A percentile compares a stretch with the other conserved stretches of the same genome.
phyloP scores from a whole-genome alignment of 2,797 vertebrate species.

The Premnoplex brunnescens region DNA sequence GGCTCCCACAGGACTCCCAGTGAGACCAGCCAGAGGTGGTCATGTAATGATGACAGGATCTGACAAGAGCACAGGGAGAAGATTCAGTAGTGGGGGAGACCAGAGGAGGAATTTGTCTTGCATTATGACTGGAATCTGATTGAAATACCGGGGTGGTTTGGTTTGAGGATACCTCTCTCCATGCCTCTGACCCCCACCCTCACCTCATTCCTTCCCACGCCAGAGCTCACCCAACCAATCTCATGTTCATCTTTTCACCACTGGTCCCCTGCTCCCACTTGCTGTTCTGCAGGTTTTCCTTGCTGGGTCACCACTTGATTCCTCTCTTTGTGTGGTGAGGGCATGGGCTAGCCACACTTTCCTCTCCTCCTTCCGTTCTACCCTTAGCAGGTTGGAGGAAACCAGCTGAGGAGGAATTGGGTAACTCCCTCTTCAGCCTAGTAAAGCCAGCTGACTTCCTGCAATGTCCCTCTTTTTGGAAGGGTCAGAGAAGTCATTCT shows the following conservation, averaged over 20 bases:
- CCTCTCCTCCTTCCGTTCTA: not conserved
- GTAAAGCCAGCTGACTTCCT: not conserved
- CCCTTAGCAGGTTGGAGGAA: not conserved
- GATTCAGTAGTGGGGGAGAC: not conserved
- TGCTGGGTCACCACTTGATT: not conserved
- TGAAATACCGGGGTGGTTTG: not conserved
- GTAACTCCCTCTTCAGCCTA: not conserved
- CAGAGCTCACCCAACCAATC: not conserved
- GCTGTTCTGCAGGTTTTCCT: not conserved
- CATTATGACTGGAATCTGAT: not conserved
- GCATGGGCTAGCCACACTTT: not conserved
- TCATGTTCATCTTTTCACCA: not conserved
- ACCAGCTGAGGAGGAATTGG: not conserved
- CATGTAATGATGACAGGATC: not conserved
- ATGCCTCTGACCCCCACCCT: not conserved
- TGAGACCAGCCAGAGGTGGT: not conserved
- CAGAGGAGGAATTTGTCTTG: not conserved
- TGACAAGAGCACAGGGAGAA: not conserved
- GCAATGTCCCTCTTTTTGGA: not conserved
- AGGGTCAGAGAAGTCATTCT: not conserved
- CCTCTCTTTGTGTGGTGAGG: not conserved
- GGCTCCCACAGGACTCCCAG: not conserved
- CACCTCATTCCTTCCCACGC: not conserved
- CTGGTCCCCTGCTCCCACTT: not conserved
- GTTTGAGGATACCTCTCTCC: not conserved